Base-by-base conservation (phyloP, 2,113 vertebrate species). In the Mustela lutreola region DNA sequence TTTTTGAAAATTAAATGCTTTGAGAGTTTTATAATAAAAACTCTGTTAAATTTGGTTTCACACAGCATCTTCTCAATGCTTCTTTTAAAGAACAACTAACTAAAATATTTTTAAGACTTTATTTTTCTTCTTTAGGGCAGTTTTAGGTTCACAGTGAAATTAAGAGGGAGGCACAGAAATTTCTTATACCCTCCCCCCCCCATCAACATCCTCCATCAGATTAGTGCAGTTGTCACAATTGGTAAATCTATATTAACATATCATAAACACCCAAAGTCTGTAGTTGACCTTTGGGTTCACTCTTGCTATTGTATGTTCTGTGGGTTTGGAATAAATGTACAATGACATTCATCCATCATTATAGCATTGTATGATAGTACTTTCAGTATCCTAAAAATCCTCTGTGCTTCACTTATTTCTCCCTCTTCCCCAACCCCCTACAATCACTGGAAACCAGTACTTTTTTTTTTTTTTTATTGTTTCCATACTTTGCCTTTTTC, bases 1-100 rank as follows among this genome's bases (percentile, higher is more conserved):
- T 70, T 70, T 92, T 79, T 94, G 45, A 42, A 96, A 89, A 94
- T 80, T 90, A 90, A 85, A 76, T 86, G 16, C 2, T 65, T 39
- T 56, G 28, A 78, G 70, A 85, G 19, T 80, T 62, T 94, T 70
- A 31, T 26, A 78, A 70, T 75, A 86, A 82, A 81, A 86, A 76
- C 67, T 18, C 53, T 60, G 11, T 84, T 58, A 26, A 81, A 81
- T 18, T 63, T n/a, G 36, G 36, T 53, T 89, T 28, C 7, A 73
- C 31, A 48, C 7, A 65, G 15, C 45, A 45, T 73, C 12, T 42
- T 75, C 36, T 62, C 75, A 86, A 85, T 81, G 39, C 4, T 80
- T 65, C 48, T 78, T 67, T 2, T 58, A 58, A 62, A 26, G 24
- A 67, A 67, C 63, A 33, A 67, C 3, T 67, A 67, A 48, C 33